Base-by-base conservation (phyloP, 35 echinoderm and acorn worm species). In the Amphiura filiformis region DNA sequence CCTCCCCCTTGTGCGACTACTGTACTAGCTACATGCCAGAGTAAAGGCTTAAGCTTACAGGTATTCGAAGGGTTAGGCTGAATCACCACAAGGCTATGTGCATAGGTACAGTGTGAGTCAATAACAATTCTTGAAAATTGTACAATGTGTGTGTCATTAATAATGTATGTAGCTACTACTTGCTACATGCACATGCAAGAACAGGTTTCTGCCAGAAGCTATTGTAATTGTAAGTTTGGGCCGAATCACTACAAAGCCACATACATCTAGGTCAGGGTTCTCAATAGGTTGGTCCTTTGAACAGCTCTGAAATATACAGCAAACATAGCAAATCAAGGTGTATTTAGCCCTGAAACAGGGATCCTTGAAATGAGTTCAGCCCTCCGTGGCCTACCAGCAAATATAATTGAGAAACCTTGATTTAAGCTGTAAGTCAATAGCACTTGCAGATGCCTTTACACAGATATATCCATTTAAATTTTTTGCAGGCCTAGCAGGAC, bases 41-140 rank as follows among this genome's bases (percentile, higher is more conserved):
- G 83, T 20, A 94, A 93, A 84, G 96, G 5, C 94, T 89, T 39
- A 89, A 94, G 40, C 57, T 94, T 30, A 80, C 92, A 49, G 96
- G 96, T 1, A 56, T 98, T 14, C 83, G 86, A 57, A 36, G 96
- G 78, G 36, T 98, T 1, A 82, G 89, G 12, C 89, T 98, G 13
- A 94, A 94, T 75, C 44, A 81, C 17, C 89, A 88, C 33, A 86
- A 93, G 75, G 93, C 93, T 22, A 36, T 52, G 13, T 52, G 49
- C 32, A 52, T 94, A 30, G 95, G 95, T 97, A 34, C 42, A 87
- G 87, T 47, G n/a, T n/a, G n/a, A 84, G 20, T 38, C 15, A 23
- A 38, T n/a, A n/a, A n/a, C n/a, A n/a, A n/a, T n/a, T n/a, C n/a
- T n/a, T n/a, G n/a, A n/a, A n/a, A n/a, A n/a, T n/a, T n/a, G n/a